Evolutionary conservation across 2,888 invertebrate genomes (phyloP), one percentile per base, ranked within the genome.

Genomic region (Eupithecia dodoneata): DNA sequence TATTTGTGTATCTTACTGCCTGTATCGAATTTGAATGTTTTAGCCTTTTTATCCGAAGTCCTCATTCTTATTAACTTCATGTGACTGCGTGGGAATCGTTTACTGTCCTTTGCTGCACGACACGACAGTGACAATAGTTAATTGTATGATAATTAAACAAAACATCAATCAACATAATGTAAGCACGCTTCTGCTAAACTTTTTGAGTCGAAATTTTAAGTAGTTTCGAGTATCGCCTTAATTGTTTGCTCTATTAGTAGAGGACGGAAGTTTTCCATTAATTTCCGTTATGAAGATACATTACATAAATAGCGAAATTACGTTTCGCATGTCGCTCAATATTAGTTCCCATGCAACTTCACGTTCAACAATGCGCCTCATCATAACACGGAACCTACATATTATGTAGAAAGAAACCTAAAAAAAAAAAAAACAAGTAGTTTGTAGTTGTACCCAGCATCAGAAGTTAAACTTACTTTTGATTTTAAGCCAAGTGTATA

Each of bases 401-500:
- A 75, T 1, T 74, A 81, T n/a, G 44, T 59, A 59, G 15, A 44
- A n/a, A 69, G 67, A n/a, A 80, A 81, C 69, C 73, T 30, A 30
- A 30, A 30, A 30, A 30, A 30, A 30, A 30, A 30, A 30, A 30
- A 30, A 30, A 30, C 30, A 30, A 30, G 10, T 47, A 15, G n/a
- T 18, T 63, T 59, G 18, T 18, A 59, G 30, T 5, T 55, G 1
- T 4, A 52, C 52, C n/a, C 4, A 73, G 55, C 13, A 30, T 72
- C 66, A 47, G 59, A 66, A 97, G 9, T 72, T 73, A 42, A 70
- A 97, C 98, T 97, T 96, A 99, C 99, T 99, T 97, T 98, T 99
- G 47, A 99, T 98, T 94, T 97, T 97, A 67, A 99, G 94, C 99
- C 99, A 99, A 2, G 99, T 98, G 83, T 97, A 97, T 80, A 97